Evolutionary conservation across 2,888 invertebrate genomes (phyloP).

Genomic region (Microplitis manilae): DNA sequence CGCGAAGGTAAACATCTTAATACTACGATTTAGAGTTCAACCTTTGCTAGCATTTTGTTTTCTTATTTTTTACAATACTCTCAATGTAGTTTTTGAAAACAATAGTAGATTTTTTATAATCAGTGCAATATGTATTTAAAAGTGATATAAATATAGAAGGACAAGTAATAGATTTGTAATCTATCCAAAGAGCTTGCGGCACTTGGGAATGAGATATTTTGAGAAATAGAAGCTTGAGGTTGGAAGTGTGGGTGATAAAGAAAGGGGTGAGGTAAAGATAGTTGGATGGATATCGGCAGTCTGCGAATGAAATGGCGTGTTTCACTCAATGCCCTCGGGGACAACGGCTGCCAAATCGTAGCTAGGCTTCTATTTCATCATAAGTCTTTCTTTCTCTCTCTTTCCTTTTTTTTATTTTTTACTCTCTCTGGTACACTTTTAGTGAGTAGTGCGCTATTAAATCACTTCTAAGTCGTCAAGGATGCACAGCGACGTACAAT

Average conservation of each 20-base stretch:
- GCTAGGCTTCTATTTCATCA: constrained; percentile 39
- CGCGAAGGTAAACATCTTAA: too few relatives aligned
- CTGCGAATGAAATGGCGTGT: constrained; percentile 70
- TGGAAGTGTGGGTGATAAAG: constrained; percentile 14
- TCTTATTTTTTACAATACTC: too few relatives aligned
- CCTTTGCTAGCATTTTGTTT: too few relatives aligned
- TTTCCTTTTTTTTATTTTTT: constrained; percentile 22
- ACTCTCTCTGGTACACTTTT: constrained; percentile 13
- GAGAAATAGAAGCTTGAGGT: constrained; percentile 56
- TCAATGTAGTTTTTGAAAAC: too few relatives aligned
- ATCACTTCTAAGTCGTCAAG: not conserved
- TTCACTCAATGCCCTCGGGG: constrained; percentile 58
- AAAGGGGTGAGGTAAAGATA: constrained; percentile 44
- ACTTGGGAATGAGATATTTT: constrained; percentile 71
- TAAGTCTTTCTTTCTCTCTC: constrained; percentile 37
- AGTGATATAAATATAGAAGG: constrained; percentile 30
- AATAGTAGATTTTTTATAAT: too few relatives aligned
- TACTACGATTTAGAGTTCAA: too few relatives aligned
- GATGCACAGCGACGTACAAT: not conserved
- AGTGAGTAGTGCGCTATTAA: constrained; percentile 5
- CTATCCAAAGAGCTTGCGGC: constrained; percentile 69
- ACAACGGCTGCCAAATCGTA: constrained; percentile 67
- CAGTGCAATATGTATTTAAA: too few relatives aligned
- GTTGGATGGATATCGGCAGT: constrained; percentile 69
- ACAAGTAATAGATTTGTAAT: constrained; percentile 72